Base-by-base conservation (phyloP, 2,797 vertebrate genomes). In the Danio choprae region DNA sequence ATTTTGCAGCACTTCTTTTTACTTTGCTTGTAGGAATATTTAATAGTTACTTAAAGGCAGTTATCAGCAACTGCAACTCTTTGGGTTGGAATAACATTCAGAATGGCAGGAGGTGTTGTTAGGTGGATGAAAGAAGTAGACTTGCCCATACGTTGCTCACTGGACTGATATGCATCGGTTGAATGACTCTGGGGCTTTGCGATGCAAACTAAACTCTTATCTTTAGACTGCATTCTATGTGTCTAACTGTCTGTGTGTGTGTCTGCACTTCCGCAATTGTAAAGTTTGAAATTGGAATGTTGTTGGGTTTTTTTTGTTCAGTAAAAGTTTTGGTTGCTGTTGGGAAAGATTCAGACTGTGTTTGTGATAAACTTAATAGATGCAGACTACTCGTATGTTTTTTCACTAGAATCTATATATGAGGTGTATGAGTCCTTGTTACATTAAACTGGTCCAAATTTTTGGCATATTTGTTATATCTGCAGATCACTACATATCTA, bases 1-100 rank as follows among this genome's bases (percentile, higher is more conserved):
- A 65, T 67, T 76, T 62, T 76, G 51, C 48, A 53, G 29, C 50
- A 20, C 18, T n/a, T 77, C 11, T 68, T 38, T 77, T 67, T n/a
- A 63, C 59, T 75, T 16, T 41, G n/a, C 50, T 36, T 16, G 50
- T n/a, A 44, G n/a, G 77, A 18, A 13, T 44, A 20, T 36, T 40
- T 70, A 78, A 70, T 41, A 68, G 51, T 41, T 29, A 62, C 44
- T 60, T 62, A 77, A 77, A 44, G 38, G 29, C 13, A 41, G 65
- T 48, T 62, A 68, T 77, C 20, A 77, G 36, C 13, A 12, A 6
- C 22, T 20, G 12, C n/a, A n/a, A n/a, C n/a, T n/a, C 36, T 40
- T 29, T 51, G 36, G n/a, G 6, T 41, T 62, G 44, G 8, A 40
- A 22, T 43, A 6, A 62, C 20, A 56, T 9, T 38, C 1, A 36